Evolutionary conservation across 2,888 invertebrate species (phyloP), one percentile per base, ranked within the genome.

Genomic region (Amblyjoppa proteus): DNA sequence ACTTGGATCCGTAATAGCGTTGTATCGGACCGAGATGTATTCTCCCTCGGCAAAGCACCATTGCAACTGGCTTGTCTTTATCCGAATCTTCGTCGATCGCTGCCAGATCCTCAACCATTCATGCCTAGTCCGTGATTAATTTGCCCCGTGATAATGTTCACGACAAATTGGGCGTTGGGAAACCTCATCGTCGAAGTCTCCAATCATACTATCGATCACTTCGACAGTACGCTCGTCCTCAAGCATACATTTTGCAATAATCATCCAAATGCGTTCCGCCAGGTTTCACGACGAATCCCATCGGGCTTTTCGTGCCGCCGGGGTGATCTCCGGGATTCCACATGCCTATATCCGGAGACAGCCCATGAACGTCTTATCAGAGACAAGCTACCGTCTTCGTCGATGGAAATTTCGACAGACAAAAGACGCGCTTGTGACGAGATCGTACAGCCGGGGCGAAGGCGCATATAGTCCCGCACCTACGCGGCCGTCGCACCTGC

Each of bases 381-480:
- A 34, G 7, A 38, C 20, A 7, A 78, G 56, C 45, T 53, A 16
- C 31, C 34, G 64, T 34, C 20, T 31, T 38, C 16, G n/a, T 49
- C 45, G 69, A 25, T 69, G 61, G 38, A 53, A 41, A 77, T 77
- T 71, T 51, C 45, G 68, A 51, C 51, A 53, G 58, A 81, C 68
- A 81, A 77, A 73, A 31, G 51, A 49, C 61, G 41, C 38, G 64
- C 58, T 73, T 53, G 61, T 64, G 28, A 73, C 66, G 51, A 61
- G 70, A 34, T 20, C 25, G 68, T 25, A 68, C 31, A 71, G 34
- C 13, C 31, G 3, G 28, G 31, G 25, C 11, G 53, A 66, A 5
- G 34, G 51, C 56, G 25, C 31, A 34, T 70, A 53, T 70, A 53
- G 41, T 25, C 38, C 31, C n/a, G 64, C 53, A 31, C 31, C 31